Evolutionary conservation across 2,888 invertebrate genomes (phyloP), one percentile per base, ranked within the genome.

Genomic region (Coleophora flavipennella): DNA sequence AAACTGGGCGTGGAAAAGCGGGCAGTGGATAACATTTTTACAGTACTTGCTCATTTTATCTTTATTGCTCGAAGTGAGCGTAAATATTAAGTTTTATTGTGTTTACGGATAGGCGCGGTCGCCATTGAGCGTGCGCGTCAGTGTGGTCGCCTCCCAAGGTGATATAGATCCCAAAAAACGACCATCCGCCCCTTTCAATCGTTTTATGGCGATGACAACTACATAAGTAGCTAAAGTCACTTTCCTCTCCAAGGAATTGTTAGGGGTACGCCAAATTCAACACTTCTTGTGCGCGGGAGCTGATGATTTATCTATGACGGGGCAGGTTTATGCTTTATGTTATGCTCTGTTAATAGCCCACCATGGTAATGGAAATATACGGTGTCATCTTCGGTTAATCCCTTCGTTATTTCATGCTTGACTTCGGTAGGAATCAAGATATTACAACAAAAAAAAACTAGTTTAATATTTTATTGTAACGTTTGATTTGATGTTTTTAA

Each of bases 21-120:
- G 56, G 59, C 62, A 59, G 41, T 39, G 51, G 52, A 58, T 57
- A 55, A 49, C 46, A 62, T 66, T 72, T 71, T 73, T 67, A 73
- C 67, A 61, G 71, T 73, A 74, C 72, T 70, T 55, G 61, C 67
- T 75, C 67, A 76, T 78, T 78, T 76, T 75, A 67, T 67, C 63
- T 79, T 76, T 77, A 80, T 78, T 73, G 71, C 69, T 68, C 52
- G 57, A 60, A 73, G 72, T 65, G 62, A 75, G 64, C 72, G 74
- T 81, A 77, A 81, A 81, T 83, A 81, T 74, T 65, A 70, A 66
- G 64, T 76, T 83, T 81, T 80, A 81, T 83, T 80, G 67, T 81
- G 71, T 83, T 81, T 79, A 76, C 73, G 65, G 64, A 76, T 72
- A 71, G 75, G 66, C 61, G 62, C 67, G 69, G 68, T 62, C 61